Evolutionary conservation across 2,797 vertebrate species (phyloP), one percentile per base, ranked within the genome.

Genomic region (Alauda arvensis): DNA sequence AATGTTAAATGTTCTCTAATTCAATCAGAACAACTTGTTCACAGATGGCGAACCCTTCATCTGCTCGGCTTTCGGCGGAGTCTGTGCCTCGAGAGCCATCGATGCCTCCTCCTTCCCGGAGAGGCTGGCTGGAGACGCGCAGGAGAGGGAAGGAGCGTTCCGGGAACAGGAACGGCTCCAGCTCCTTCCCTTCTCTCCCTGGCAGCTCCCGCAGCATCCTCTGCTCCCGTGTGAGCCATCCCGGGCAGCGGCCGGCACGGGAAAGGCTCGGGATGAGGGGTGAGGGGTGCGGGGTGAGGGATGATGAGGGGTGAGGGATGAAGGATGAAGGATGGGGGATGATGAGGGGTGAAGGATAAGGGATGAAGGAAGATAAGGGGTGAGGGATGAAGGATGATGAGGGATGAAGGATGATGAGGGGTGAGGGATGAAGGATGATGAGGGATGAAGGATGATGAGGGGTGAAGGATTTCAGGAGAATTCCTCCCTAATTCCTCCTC

Each of bases 1-100:
- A 95, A 95, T 94, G 95, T 94, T 97, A 96, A 96, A 94, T 37
- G 83, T 88, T 94, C 94, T 92, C 91, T 95, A 96, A 96, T 95
- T 97, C 96, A 85, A 90, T 86, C 79, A 62, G 90, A 96, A 95
- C 94, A 93, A 94, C 92, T 96, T 82, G 91, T 94, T 95, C 91
- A 43, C 95, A 95, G 96, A 95, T 84, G 91, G 91, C 87, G 91
- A 95, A 93, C 74, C 89, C 94, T 95, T 96, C 94, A 95, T 95
- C 89, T 94, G 91, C 80, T 92, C 77, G 8, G 79, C 80, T 95
- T 94, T 93, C 84, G 34, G 83, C 18, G 0, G 53, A 83, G 79
- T 14, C 78, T 87, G 81, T 57, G 76, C 55, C 79, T 91, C 80
- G 19, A 93, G 84, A 90, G 76, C 75, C 86, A 40, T 31, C 37